Evolutionary conservation across 2,113 vertebrate species (phyloP).

Genomic region (Rhynchopsitta pachyrhyncha): DNA sequence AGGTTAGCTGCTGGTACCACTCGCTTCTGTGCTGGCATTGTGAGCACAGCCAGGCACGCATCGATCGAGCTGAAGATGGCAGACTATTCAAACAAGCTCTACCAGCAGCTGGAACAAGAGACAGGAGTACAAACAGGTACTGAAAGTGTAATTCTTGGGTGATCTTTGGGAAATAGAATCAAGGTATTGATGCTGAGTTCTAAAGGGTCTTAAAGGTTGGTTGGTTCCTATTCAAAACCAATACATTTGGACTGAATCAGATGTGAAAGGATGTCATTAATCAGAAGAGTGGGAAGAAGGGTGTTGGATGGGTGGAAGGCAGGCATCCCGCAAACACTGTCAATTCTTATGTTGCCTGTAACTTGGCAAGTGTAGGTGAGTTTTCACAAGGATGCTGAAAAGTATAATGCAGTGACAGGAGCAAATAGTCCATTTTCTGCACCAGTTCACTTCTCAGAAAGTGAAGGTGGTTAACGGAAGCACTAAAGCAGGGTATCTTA

Average conservation of each 20-base stretch:
- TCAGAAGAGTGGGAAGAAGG: neutral
- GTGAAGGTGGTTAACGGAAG: neutral
- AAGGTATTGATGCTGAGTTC: neutral
- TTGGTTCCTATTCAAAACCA: neutral
- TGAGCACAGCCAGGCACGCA: slow-evolving; percentile 88
- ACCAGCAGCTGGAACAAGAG: slow-evolving; percentile 88
- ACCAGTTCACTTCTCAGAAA: neutral
- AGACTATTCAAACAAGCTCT: slow-evolving; percentile 91
- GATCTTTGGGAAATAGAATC: neutral
- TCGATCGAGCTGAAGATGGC: slow-evolving; percentile 93
- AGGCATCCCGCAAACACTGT: neutral
- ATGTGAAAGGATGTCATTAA: neutral
- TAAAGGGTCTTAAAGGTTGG: neutral
- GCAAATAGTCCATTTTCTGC: neutral
- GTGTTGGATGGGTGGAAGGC: neutral
- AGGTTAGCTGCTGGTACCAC: slow-evolving; percentile 95
- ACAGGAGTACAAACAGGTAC: slow-evolving; percentile 91
- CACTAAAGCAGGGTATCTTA: neutral
- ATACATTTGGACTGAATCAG: neutral
- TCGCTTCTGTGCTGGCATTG: slow-evolving; percentile 89
- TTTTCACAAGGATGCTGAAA: neutral
- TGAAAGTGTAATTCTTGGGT: neutral
- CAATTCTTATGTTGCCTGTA: neutral
- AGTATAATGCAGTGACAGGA: neutral
- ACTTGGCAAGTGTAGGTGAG: neutral